Conservation (phyloP, 2,888 invertebrate genomes). For the Brenthis hecate region DNA sequence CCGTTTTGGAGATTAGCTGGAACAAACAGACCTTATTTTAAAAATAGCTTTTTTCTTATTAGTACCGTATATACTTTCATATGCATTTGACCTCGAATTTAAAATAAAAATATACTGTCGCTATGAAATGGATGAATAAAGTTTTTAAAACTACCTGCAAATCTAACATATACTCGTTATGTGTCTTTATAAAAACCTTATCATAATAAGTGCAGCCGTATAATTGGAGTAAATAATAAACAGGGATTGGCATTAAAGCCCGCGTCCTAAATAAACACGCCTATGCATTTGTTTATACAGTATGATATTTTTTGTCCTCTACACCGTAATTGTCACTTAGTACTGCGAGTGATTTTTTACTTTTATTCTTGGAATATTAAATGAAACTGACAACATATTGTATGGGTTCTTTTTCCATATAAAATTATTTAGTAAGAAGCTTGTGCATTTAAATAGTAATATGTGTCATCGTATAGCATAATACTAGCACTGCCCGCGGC, state of each 20-base stretch:
- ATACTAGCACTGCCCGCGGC: no score
- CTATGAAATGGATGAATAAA: no score
- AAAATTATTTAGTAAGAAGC: no score
- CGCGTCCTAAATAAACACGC: conserved; percentile 48
- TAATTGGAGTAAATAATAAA: conserved; percentile 47
- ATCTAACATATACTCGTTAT: conserved; percentile 34
- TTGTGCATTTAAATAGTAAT: no score
- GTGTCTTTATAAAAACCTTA: conserved; percentile 33
- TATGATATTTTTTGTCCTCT: conserved; percentile 22
- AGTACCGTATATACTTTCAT: no score
- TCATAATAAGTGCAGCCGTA: conserved; percentile 44
- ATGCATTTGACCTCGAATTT: no score
- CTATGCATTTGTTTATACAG: conserved; percentile 37
- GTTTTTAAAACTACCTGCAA: conserved; percentile 23
- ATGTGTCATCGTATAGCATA: no score
- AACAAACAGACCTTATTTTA: no score
- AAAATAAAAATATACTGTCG: no score
- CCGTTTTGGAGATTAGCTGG: no score
- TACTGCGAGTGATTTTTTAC: conserved; percentile 17
- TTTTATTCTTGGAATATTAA: neutral
- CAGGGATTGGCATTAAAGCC: conserved; percentile 44
- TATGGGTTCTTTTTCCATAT: no score
- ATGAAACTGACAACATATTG: neutral
- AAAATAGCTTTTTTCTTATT: no score
- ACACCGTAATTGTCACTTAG: conserved; percentile 28